Percentiles rank a stretch among this genome's conserved stretches.
Conservation (phyloP, 2,888 invertebrate genomes). For the Macaria notata region DNA sequence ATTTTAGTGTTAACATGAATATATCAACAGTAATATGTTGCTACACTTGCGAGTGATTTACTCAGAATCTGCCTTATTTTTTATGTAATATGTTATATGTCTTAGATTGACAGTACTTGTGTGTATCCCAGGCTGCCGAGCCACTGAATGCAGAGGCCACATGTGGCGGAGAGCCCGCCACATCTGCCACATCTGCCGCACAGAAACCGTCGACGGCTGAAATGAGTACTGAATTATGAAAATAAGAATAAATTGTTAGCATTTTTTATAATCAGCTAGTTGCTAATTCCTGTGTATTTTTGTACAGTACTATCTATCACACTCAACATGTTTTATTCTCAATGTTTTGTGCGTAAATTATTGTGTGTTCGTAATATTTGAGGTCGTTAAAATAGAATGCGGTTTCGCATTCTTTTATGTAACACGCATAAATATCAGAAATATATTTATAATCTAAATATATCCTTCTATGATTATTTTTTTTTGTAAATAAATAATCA, state of each 20-base stretch:
- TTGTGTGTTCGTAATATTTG: too few relatives aligned
- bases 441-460: too few relatives aligned
- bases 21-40: conserved; percentile 16
- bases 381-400: too few relatives aligned
- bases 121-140: conserved; percentile 69
- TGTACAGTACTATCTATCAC: conserved; percentile 9
- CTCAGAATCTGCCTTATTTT: neutral
- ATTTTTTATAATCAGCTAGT: conserved; percentile 7
- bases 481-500: too few relatives aligned
- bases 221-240: conserved; percentile 87
- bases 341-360: too few relatives aligned
- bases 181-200: conserved; percentile 47
- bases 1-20: conserved; percentile 23
- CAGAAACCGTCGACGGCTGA: conserved; percentile 72
- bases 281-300: conserved; percentile 17
- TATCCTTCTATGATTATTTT: too few relatives aligned
- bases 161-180: conserved; percentile 46
- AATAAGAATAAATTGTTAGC: neutral
- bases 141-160: conserved; percentile 62
- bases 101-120: neutral
- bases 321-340: neutral
- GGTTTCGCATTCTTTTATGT: too few relatives aligned
- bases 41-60: too few relatives aligned
- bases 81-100: neutral
- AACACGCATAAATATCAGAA: too few relatives aligned